phyloP scores from a whole-genome alignment of 2,113 vertebrate genomes.

The Microcebus lehilahytsara region DNA sequence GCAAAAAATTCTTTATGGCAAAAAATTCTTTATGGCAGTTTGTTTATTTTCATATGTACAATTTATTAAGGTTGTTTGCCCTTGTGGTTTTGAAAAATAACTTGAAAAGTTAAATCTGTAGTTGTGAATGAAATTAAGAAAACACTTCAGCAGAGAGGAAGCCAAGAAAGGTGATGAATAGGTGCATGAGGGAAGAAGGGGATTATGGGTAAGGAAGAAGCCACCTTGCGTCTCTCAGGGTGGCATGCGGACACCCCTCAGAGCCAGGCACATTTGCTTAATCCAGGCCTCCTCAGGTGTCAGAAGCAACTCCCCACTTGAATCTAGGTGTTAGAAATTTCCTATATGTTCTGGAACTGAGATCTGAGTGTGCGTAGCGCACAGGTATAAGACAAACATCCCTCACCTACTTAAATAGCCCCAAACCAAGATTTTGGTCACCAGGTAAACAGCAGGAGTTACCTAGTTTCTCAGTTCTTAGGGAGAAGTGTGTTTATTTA shows the following conservation, averaged over 20 bases:
- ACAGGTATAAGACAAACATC: not conserved
- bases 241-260: accelerated
- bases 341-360: not conserved
- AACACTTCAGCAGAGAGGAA: not conserved
- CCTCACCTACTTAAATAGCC: not conserved
- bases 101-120: not conserved
- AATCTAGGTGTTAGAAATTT: not conserved
- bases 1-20: slow-evolving; percentile 9
- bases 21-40: slow-evolving; percentile 21
- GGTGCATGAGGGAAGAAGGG: not conserved
- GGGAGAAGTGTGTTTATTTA: not conserved
- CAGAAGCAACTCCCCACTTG: not conserved
- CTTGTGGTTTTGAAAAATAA: not conserved
- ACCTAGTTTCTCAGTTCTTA: not conserved
- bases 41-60: slow-evolving; percentile 16
- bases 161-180: not conserved
- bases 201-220: accelerated
- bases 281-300: not conserved
- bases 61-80: not conserved
- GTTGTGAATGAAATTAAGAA: not conserved
- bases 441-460: not conserved
- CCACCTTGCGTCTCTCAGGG: not conserved
- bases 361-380: not conserved
- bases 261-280: too few relatives aligned
- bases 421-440: not conserved